phyloP scores from a whole-genome alignment of 2,888 invertebrate species.

The Tethea ocularis region DNA sequence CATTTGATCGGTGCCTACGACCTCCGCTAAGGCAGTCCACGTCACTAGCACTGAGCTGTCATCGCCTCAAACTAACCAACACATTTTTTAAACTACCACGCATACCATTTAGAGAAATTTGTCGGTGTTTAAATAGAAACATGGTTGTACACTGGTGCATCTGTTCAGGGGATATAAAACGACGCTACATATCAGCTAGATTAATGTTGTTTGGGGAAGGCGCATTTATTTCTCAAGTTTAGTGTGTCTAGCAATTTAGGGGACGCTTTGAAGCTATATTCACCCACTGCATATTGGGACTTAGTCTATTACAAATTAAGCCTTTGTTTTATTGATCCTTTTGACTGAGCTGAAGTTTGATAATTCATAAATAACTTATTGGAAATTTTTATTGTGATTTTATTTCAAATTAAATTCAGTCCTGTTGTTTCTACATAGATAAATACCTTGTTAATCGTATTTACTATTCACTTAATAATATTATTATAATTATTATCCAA shows the following conservation, averaged over 20 bases:
- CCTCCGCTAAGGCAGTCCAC: no score
- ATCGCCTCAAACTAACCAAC: not conserved
- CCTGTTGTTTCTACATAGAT: no score
- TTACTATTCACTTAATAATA: no score
- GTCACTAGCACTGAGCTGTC: not conserved
- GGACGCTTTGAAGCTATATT: slow-evolving; percentile 7
- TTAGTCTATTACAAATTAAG: not conserved
- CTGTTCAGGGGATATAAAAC: slow-evolving; percentile 17
- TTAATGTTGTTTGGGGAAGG: slow-evolving; percentile 27
- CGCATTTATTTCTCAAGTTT: slow-evolving; percentile 23
- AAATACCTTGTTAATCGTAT: no score
- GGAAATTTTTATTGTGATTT: no score
- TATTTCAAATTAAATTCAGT: no score
- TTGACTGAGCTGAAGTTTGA: no score
- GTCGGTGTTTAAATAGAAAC: slow-evolving; percentile 20
- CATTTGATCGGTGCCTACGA: no score
- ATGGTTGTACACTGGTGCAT: slow-evolving; percentile 23
- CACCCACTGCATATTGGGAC: not conserved
- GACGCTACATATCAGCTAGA: slow-evolving; percentile 18
- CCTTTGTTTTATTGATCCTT: no score
- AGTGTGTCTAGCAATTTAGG: slow-evolving; percentile 16
- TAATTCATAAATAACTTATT: no score
- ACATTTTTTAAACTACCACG: not conserved
- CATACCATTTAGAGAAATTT: slow-evolving; percentile 29
- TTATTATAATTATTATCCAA: no score